Percentiles rank a stretch among this genome's conserved stretches.
These are phyloP conservation scores for Hyperopisus bebe DNA, from an alignment of 2,113 vertebrate species.

Conservation along the genomic window DNA sequence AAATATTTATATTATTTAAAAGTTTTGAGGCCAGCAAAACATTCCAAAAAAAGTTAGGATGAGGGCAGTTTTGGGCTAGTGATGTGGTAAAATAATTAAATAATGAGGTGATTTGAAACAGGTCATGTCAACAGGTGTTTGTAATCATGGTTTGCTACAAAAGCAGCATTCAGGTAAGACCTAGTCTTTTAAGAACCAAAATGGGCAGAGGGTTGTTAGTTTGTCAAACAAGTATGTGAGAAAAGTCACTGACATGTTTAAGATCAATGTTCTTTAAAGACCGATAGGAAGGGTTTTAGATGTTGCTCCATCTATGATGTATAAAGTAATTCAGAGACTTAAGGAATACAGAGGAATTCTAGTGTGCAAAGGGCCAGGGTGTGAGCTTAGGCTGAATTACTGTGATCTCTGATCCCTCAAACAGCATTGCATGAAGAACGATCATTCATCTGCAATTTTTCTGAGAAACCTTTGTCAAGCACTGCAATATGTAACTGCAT, in stretches of 20 bases:
- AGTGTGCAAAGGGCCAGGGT: no score
- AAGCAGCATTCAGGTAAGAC: no score
- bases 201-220: background rate
- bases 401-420: background rate
- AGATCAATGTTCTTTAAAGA: background rate
- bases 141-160: background rate
- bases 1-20: no score
- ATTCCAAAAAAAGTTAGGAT: background rate
- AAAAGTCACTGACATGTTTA: background rate
- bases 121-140: background rate
- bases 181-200: background rate
- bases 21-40: no score
- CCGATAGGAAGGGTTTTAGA: background rate
- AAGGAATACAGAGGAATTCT: no score
- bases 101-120: background rate
- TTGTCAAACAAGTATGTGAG: background rate
- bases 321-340: no score
- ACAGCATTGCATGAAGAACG: background rate
- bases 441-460: background rate
- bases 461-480: background rate
- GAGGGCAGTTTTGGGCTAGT: background rate
- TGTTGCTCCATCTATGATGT: no score
- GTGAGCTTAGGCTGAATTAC: accelerated
- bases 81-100: background rate
- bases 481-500: background rate